Evolutionary conservation across 2,888 invertebrate species (phyloP), one percentile per base, ranked within the genome.

Genomic region (Nemotelus nigrinus): DNA sequence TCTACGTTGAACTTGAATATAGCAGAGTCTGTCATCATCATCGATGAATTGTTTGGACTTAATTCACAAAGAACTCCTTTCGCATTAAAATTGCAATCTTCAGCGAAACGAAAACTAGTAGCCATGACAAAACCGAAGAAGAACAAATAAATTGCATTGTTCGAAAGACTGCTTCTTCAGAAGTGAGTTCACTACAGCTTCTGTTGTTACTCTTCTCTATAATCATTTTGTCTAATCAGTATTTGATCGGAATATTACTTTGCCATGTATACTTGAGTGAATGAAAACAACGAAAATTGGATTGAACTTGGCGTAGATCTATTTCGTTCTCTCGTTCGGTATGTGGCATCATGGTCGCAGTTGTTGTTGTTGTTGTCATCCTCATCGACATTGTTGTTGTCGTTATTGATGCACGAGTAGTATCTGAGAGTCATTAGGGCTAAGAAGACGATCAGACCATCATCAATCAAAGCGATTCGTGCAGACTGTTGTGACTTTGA

Each of bases 391-490:
- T 45, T n/a, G n/a, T 65, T 45, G 57, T 10, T 57, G 4, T 25
- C 25, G 25, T 25, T 8, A 2, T 43, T 5, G n/a, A 5, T 63
- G 43, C 5, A 41, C 5, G 39, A 41, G 63, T 5, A 63, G 63
- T 45, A 7, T 6, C 47, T 47, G 65, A 7, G 5, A 7, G 6
- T 65, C 10, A n/a, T 8, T 47, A 45, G 47, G 65, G 10, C 47
- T 45, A 10, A 6, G 47, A 4, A 65, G 47, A 47, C 47, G 47
- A n/a, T 39, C n/a, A 47, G 65, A 65, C 47, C 65, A 53, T 55
- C 71, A 71, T 55, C 57, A 71, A 71, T 71, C 71, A 71, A 71
- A 71, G 71, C 44, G 57, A 4, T 71, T 71, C 71, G 71, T 71
- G 71, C 47, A 71, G 47, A 43, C 57, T 57, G n/a, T 71, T 71